phyloP scores from a whole-genome alignment of 2,888 invertebrate species.

The Embidobia sp. region DNA sequence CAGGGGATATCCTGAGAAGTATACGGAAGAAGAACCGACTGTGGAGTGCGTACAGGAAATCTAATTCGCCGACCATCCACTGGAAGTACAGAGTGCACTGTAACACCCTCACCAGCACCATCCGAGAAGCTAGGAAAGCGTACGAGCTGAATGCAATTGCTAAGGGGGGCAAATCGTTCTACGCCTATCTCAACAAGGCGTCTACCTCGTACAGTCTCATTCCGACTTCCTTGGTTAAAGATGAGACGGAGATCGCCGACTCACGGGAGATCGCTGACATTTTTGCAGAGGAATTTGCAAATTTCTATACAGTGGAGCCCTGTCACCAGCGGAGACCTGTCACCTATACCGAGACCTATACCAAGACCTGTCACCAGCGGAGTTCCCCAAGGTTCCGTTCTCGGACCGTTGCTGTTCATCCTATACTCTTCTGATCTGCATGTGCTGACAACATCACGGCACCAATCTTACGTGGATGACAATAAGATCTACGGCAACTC shows the following conservation, averaged over 20 bases:
- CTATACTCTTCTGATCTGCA: too few relatives aligned
- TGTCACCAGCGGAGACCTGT: too few relatives aligned
- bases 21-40: neutral
- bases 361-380: too few relatives aligned
- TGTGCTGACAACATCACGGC: too few relatives aligned
- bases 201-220: neutral
- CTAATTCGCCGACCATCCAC: neutral
- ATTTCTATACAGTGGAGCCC: neutral
- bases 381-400: too few relatives aligned
- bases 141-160: neutral
- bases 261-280: neutral
- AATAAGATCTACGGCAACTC: too few relatives aligned
- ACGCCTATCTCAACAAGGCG: neutral
- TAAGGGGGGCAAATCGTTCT: slow-evolving; percentile 1
- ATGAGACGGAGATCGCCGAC: neutral
- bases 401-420: too few relatives aligned
- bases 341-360: too few relatives aligned
- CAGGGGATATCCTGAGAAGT: neutral
- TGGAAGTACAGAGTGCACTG: neutral
- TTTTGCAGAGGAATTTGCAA: neutral
- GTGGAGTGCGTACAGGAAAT: neutral
- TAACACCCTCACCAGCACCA: neutral
- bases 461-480: too few relatives aligned
- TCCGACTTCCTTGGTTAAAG: neutral
- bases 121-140: neutral